Conservation (phyloP, 2,113 vertebrate species). For the Malaclemys terrapin region DNA sequence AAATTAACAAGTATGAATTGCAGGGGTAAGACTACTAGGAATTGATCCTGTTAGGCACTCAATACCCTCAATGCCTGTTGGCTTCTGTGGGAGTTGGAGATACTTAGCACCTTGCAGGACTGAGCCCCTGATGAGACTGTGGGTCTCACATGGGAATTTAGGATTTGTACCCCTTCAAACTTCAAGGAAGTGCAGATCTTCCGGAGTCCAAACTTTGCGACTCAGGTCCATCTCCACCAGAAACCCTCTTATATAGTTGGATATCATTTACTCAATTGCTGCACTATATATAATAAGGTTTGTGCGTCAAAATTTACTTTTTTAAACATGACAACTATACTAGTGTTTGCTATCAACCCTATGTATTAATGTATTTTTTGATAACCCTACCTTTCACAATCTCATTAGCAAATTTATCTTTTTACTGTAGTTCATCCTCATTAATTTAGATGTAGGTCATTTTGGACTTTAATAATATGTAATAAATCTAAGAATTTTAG, state of each 20-base stretch:
- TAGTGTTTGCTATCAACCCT: not conserved
- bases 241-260: not conserved
- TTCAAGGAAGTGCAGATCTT: not conserved
- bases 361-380: not conserved
- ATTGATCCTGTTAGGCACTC: no score
- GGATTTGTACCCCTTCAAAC: not conserved
- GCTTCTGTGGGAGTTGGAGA: not conserved
- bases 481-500: constrained; percentile 10
- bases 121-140: not conserved
- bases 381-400: not conserved
- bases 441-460: constrained; percentile 2
- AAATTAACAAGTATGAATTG: not conserved
- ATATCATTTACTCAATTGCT: not conserved
- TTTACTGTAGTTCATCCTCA: not conserved
- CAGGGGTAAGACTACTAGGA: not conserved
- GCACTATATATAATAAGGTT: not conserved
- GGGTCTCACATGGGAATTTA: not conserved
- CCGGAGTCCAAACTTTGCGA: not conserved
- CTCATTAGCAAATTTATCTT: not conserved
- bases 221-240: not conserved
- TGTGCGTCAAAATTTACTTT: not conserved
- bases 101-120: not conserved
- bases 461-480: not conserved
- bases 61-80: no score
- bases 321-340: no score